Evolutionary conservation across 2,797 vertebrate genomes (phyloP).

Genomic region (Danio tinwini): DNA sequence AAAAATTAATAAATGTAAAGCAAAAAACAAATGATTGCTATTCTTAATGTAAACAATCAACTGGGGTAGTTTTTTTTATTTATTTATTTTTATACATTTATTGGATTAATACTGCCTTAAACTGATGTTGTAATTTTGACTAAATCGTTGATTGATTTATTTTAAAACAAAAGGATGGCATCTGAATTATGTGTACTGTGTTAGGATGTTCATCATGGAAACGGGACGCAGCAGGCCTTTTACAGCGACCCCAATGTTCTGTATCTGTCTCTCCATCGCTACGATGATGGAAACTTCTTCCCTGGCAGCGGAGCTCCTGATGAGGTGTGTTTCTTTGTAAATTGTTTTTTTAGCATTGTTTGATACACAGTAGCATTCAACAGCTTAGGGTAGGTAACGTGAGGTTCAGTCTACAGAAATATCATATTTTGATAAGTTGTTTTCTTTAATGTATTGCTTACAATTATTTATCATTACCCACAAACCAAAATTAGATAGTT

Average conservation of each 20-base stretch:
- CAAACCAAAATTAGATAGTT: no score
- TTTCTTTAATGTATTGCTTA: no score
- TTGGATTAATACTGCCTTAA: no score
- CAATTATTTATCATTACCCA: no score
- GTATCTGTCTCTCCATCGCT: constrained; percentile 95
- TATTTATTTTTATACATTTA: no score
- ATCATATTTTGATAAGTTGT: no score
- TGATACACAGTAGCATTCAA: background rate
- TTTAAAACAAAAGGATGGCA: constrained; percentile 5
- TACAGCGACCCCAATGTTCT: constrained; percentile 91
- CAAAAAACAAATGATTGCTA: no score
- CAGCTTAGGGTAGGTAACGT: background rate
- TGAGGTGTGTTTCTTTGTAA: constrained; percentile 80
- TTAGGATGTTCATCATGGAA: constrained; percentile 96
- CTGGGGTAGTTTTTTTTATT: no score
- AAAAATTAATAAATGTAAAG: no score
- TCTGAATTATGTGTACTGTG: constrained; percentile 14
- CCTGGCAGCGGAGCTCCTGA: constrained; percentile 95
- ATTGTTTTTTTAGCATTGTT: background rate
- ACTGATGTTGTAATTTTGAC: no score
- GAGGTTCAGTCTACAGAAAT: no score
- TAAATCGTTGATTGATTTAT: background rate
- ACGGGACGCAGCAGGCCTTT: constrained; percentile 97
- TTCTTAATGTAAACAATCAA: no score
- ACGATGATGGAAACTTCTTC: constrained; percentile 97